Percentiles rank a stretch among this genome's conserved stretches.
phyloP scores from a whole-genome alignment of 2,888 invertebrate genomes.

The Apodemia hepburni region DNA sequence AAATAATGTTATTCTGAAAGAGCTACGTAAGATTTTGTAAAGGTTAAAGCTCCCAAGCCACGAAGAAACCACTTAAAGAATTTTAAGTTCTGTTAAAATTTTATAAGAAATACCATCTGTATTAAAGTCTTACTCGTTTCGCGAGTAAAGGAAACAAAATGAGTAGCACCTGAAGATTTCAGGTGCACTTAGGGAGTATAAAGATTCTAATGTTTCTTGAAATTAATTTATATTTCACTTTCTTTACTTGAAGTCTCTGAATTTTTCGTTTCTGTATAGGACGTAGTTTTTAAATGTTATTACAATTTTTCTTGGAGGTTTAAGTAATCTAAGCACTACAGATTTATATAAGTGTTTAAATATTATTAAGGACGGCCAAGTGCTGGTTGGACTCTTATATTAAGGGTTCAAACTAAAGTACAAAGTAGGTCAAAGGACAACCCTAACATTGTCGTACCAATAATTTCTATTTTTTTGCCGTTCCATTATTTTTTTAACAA shows the following conservation, averaged over 20 bases:
- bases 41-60: neutral
- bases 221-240: conserved; percentile 8
- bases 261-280: neutral
- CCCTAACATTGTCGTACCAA: no score
- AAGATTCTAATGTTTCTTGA: neutral
- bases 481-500: no score
- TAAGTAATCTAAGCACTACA: no score
- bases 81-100: neutral
- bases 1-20: neutral
- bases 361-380: no score
- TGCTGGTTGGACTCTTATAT: no score
- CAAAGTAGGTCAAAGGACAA: no score
- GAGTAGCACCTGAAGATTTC: conserved; percentile 7
- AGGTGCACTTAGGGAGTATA: neutral
- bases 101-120: neutral
- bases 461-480: no score
- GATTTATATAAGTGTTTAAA: no score
- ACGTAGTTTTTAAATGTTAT: neutral
- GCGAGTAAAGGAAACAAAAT: conserved; percentile 1
- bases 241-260: neutral
- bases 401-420: no score
- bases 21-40: neutral
- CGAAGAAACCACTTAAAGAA: neutral
- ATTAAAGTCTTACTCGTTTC: conserved; percentile 8
- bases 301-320: neutral